phyloP scores from a whole-genome alignment of 1,140 invertebrate genomes.

The Drusus annulatus region DNA sequence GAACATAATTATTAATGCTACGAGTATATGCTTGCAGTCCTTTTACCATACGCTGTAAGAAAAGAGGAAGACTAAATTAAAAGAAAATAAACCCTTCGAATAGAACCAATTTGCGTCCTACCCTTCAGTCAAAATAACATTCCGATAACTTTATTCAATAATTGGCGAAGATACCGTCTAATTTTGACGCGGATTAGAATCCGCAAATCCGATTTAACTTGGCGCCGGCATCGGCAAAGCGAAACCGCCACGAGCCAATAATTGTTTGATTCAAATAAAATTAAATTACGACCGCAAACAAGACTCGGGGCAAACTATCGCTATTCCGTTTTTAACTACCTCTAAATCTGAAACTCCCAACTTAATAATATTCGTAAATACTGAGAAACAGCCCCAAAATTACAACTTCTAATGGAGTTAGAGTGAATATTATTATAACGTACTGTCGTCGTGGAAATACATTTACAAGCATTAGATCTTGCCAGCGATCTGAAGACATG shows the following conservation, averaged over 20 bases:
- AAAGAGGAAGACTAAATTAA: too few relatives aligned
- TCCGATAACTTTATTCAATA: slow-evolving; percentile 22
- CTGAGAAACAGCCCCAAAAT: too few relatives aligned
- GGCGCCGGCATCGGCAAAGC: slow-evolving; percentile 19
- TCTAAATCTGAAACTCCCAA: not conserved
- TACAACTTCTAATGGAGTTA: too few relatives aligned
- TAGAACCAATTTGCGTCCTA: not conserved
- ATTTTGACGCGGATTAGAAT: slow-evolving; percentile 20
- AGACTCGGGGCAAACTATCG: slow-evolving; percentile 12
- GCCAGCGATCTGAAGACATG: too few relatives aligned
- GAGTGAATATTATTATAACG: too few relatives aligned
- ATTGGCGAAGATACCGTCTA: slow-evolving; percentile 1
- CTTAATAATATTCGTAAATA: not conserved
- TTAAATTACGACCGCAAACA: slow-evolving; percentile 36
- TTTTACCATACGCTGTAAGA: too few relatives aligned
- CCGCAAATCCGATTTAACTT: slow-evolving; percentile 27
- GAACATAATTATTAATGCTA: too few relatives aligned
- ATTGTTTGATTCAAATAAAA: slow-evolving; percentile 38
- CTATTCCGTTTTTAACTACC: not conserved
- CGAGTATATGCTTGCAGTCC: too few relatives aligned
- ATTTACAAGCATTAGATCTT: too few relatives aligned
- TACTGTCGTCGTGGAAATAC: too few relatives aligned
- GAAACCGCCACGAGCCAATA: slow-evolving; percentile 29
- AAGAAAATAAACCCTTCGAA: too few relatives aligned
- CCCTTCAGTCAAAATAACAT: not conserved